These are phyloP conservation scores for Harpegnathos saltator DNA, from an alignment of 1,140 invertebrate species.

Conservation along the genomic window DNA sequence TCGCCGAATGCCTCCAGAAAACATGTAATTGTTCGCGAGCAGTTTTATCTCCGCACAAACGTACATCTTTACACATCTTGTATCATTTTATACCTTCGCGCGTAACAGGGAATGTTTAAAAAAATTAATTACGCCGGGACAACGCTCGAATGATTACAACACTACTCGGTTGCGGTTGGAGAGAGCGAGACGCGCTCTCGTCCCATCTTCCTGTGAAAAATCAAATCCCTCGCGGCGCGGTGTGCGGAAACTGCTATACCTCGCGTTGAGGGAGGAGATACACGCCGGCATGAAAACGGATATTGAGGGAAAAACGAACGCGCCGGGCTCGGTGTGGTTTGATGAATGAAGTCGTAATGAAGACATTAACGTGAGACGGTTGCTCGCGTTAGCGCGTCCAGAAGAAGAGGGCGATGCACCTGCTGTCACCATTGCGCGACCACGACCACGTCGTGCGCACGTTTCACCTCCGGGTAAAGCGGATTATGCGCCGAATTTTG, in stretches of 20 bases:
- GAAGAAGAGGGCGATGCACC: slow-evolving; percentile 44
- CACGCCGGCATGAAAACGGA: slow-evolving; percentile 14
- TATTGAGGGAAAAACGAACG: slow-evolving; percentile 40
- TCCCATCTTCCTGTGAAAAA: background rate
- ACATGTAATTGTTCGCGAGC: too few relatives aligned
- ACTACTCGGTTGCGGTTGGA: background rate
- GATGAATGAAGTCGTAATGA: slow-evolving; percentile 57
- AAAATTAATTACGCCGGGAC: background rate
- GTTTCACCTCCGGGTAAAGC: slow-evolving; percentile 9
- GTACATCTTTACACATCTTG: too few relatives aligned
- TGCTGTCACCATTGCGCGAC: slow-evolving; percentile 62
- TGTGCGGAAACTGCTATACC: background rate
- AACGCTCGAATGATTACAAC: background rate
- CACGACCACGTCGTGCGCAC: slow-evolving; percentile 9
- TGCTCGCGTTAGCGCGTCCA: slow-evolving; percentile 46
- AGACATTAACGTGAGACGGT: slow-evolving; percentile 70
- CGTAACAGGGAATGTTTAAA: too few relatives aligned
- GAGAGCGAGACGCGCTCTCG: background rate
- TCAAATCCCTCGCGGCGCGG: background rate
- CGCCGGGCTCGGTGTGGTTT: slow-evolving; percentile 22
- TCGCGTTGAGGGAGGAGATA: slow-evolving; percentile 4
- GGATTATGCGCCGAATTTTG: slow-evolving; percentile 51
- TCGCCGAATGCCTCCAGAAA: too few relatives aligned
- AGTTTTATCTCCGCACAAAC: too few relatives aligned
- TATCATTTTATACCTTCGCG: too few relatives aligned